phyloP scores from a whole-genome alignment of 2,888 invertebrate species.

The Eupelmus urozonus region DNA sequence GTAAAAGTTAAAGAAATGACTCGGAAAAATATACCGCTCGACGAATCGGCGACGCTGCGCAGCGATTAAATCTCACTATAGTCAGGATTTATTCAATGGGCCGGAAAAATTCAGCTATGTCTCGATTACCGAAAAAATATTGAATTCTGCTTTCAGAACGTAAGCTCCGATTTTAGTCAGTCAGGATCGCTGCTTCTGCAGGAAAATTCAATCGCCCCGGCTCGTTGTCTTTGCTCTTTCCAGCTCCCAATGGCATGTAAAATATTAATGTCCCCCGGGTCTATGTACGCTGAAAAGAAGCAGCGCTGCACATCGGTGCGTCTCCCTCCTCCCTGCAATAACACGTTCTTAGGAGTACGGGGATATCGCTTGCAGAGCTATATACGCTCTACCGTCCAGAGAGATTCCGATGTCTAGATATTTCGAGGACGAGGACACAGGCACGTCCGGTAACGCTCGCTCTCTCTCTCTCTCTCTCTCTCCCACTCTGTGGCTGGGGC shows the following conservation, averaged over 20 bases:
- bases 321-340: constrained; percentile 31
- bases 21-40: too few species aligned
- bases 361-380: neutral
- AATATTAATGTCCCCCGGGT: constrained; percentile 51
- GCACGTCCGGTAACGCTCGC: constrained; percentile 14
- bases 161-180: too few species aligned
- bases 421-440: constrained; percentile 12
- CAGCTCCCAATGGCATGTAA: constrained; percentile 28
- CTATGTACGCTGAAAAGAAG: neutral
- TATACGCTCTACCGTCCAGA: neutral
- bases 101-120: neutral
- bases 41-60: too few species aligned
- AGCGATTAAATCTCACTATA: too few species aligned
- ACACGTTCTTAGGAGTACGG: constrained; percentile 30
- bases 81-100: too few species aligned
- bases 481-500: neutral
- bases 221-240: neutral
- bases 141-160: neutral
- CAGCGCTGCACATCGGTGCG: neutral
- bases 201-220: neutral
- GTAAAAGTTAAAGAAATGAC: too few species aligned
- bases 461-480: neutral
- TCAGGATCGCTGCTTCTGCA: neutral
- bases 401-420: constrained; percentile 53
- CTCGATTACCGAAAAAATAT: neutral